Evolutionary conservation across 23 tunicate genomes (phyloP).

Genomic region (Halocynthia roretzi): DNA sequence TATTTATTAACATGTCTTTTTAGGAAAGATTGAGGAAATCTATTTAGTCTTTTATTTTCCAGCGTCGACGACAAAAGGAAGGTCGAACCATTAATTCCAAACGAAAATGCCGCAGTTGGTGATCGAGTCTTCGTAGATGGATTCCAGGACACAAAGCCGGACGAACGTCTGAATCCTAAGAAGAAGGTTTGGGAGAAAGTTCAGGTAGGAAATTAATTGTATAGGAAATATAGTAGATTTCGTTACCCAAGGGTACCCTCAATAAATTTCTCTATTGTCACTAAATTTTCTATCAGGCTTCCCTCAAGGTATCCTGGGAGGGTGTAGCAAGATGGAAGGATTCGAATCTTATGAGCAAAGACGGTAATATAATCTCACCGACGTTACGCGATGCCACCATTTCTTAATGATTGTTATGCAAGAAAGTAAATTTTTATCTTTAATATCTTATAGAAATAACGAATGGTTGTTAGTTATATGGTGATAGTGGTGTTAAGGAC

Average conservation of each 20-base stretch:
- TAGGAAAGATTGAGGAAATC: not conserved
- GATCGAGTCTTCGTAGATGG: constrained; percentile 80
- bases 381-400: constrained; percentile 44
- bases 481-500: too few relatives aligned
- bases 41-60: constrained; percentile 2
- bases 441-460: too few relatives aligned
- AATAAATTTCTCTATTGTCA: not conserved
- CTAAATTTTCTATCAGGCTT: constrained; percentile 32
- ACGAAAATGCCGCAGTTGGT: constrained; percentile 47
- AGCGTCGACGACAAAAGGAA: constrained; percentile 30
- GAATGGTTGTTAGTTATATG: too few relatives aligned
- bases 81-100: constrained; percentile 90
- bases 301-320: constrained; percentile 38
- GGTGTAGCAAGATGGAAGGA: constrained; percentile 76
- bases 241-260: not conserved
- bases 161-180: constrained; percentile 67
- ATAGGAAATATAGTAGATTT: not conserved
- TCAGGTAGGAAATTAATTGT: constrained; percentile 32
- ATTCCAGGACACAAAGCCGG: constrained; percentile 33
- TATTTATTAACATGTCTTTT: not conserved
- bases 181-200: constrained; percentile 90
- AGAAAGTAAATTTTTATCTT: too few relatives aligned
- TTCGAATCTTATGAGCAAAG: constrained; percentile 27
- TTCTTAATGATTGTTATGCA: constrained; percentile 11
- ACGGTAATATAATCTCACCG: constrained; percentile 57